These are phyloP conservation scores for Champsocephalus gunnari DNA, from an alignment of 2,797 vertebrate genomes.

Conservation along the genomic window DNA sequence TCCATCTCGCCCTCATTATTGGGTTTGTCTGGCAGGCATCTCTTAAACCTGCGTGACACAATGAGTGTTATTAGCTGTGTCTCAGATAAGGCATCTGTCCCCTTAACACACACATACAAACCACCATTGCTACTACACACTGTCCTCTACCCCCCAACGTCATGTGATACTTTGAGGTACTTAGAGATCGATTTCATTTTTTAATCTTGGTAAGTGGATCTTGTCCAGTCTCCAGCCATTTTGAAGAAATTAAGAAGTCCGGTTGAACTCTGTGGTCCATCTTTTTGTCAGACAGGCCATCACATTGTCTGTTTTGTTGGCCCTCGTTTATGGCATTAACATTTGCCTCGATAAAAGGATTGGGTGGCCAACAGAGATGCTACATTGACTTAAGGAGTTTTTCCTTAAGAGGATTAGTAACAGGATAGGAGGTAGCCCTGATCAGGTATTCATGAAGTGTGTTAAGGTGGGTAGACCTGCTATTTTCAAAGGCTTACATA, in stretches of 20 bases:
- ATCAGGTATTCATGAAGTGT: slow-evolving; percentile 82
- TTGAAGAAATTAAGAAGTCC: slow-evolving; percentile 71
- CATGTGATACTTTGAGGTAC: slow-evolving; percentile 82
- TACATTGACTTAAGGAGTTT: slow-evolving; percentile 71
- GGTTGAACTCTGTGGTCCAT: slow-evolving; percentile 43
- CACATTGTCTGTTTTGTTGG: slow-evolving; percentile 47
- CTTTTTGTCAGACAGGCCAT: slow-evolving; percentile 34
- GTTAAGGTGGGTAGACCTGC: slow-evolving; percentile 58
- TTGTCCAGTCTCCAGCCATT: slow-evolving; percentile 68
- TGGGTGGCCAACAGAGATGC: slow-evolving; percentile 61
- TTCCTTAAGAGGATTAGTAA: slow-evolving; percentile 81
- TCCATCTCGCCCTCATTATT: slow-evolving; percentile 64
- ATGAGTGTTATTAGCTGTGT: slow-evolving; percentile 62
- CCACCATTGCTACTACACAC: slow-evolving; percentile 31
- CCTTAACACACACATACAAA: slow-evolving; percentile 46
- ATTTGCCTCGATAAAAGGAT: slow-evolving; percentile 65
- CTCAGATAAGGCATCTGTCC: slow-evolving; percentile 46
- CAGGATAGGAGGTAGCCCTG: slow-evolving; percentile 67
- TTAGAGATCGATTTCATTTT: slow-evolving; percentile 86
- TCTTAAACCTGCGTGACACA: slow-evolving; percentile 55
- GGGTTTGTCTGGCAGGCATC: slow-evolving; percentile 61
- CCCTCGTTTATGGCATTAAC: slow-evolving; percentile 57
- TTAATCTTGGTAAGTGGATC: slow-evolving; percentile 85
- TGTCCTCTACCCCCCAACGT: slow-evolving; percentile 60
- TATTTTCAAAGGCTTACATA: slow-evolving; percentile 68